These are phyloP conservation scores for Orthonychiurus folsomi DNA, from an alignment of 2,888 invertebrate species.

Conservation along the genomic window DNA sequence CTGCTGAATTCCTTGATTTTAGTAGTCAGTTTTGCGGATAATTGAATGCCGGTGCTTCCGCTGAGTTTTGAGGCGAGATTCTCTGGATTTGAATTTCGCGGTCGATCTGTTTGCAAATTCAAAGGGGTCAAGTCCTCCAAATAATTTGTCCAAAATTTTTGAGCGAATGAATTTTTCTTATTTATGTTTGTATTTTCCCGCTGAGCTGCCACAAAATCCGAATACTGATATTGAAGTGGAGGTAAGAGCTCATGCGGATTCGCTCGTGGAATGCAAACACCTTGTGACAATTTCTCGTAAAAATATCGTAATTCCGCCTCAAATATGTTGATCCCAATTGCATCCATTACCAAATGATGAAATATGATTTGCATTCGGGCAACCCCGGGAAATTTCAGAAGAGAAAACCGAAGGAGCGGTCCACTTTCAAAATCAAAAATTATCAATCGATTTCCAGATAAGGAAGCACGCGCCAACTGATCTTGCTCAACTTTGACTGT, in stretches of 20 bases:
- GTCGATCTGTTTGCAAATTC: not conserved
- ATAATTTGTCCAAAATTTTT: not conserved
- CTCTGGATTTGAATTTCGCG: not conserved
- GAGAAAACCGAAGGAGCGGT: not conserved
- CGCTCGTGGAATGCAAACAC: not conserved
- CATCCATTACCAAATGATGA: not conserved
- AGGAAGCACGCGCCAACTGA: not conserved
- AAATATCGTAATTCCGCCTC: not conserved
- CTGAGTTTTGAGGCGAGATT: not conserved
- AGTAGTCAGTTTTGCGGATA: not conserved
- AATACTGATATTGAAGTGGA: not conserved
- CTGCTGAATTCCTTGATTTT: not conserved
- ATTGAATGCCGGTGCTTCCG: not conserved
- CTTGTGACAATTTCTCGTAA: too few relatives aligned
- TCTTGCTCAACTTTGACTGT: not conserved
- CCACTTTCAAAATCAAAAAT: not conserved
- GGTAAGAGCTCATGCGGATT: not conserved
- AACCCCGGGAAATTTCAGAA: not conserved
- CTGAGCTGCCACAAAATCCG: not conserved
- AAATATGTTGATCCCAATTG: not conserved
- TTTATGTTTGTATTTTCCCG: not conserved
- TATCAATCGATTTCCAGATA: not conserved
- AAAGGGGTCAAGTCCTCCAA: not conserved
- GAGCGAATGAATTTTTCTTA: too few relatives aligned
- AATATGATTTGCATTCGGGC: not conserved